Percentiles rank a stretch among this genome's conserved stretches.
Conservation (phyloP, 2,797 vertebrate genomes). For the Sebastes hopkinsi region DNA sequence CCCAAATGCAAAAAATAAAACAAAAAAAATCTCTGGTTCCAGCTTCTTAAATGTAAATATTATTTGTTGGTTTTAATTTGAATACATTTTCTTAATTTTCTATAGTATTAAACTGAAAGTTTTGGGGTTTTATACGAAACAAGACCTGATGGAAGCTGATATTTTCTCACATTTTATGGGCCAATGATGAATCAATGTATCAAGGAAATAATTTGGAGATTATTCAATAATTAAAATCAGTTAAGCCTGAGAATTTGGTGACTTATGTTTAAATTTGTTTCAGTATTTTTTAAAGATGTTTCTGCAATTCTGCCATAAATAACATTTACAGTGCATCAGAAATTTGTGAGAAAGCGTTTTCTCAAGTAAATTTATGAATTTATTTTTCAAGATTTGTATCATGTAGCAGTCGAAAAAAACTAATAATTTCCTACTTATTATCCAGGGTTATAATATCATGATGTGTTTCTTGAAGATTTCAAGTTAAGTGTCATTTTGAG, state of each 20-base stretch:
- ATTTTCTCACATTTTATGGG: not conserved
- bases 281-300: not conserved
- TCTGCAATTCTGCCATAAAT: not conserved
- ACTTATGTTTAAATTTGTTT: not conserved
- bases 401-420: not conserved
- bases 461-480: slow-evolving; percentile 5
- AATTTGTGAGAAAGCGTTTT: not conserved
- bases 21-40: too few relatives aligned
- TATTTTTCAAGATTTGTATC: not conserved
- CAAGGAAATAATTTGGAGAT: not conserved
- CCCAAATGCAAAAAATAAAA: too few relatives aligned
- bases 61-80: not conserved
- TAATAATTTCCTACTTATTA: too few relatives aligned
- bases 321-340: not conserved
- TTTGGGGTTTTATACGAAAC: not conserved
- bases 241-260: not conserved
- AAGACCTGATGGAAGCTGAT: accelerated
- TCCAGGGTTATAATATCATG: not conserved
- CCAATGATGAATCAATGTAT: too few relatives aligned
- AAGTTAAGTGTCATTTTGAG: slow-evolving; percentile 36
- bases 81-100: not conserved
- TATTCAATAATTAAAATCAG: not conserved
- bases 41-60: not conserved
- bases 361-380: not conserved
- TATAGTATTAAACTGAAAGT: not conserved